These are phyloP conservation scores for Chymomyza fuscimana DNA, from an alignment of 2,888 invertebrate species.

Conservation along the genomic window DNA sequence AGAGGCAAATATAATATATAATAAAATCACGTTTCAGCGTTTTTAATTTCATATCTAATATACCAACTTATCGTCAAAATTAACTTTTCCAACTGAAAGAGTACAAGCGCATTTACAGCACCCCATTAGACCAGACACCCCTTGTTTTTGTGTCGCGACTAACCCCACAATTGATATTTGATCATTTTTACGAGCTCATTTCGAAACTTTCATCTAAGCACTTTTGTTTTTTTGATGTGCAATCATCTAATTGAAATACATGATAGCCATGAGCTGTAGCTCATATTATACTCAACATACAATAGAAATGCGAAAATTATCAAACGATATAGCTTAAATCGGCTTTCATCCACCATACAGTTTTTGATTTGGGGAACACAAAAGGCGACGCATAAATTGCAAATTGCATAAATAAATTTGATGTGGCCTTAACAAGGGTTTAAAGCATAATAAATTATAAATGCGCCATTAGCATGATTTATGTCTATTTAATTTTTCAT, in stretches of 20 bases:
- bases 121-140: background rate
- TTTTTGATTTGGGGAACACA: background rate
- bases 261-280: background rate
- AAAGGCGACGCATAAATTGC: slow-evolving; percentile 45
- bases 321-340: background rate
- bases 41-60: no score
- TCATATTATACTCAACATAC: background rate
- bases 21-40: no score
- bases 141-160: background rate
- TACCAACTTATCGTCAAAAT: background rate
- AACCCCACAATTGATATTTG: background rate
- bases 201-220: background rate
- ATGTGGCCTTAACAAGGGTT: slow-evolving; percentile 44
- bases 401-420: slow-evolving; percentile 59
- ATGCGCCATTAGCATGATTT: slow-evolving; percentile 75
- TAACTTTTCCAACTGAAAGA: background rate
- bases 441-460: slow-evolving; percentile 74
- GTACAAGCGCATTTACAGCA: background rate
- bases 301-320: background rate
- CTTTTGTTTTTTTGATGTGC: background rate
- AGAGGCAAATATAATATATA: no score
- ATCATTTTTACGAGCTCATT: background rate
- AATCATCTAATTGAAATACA: background rate
- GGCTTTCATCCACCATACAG: background rate
- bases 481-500: slow-evolving; percentile 74